These are phyloP conservation scores for Acanthochromis polyacanthus DNA, from an alignment of 2,113 vertebrate species.

Conservation along the genomic window DNA sequence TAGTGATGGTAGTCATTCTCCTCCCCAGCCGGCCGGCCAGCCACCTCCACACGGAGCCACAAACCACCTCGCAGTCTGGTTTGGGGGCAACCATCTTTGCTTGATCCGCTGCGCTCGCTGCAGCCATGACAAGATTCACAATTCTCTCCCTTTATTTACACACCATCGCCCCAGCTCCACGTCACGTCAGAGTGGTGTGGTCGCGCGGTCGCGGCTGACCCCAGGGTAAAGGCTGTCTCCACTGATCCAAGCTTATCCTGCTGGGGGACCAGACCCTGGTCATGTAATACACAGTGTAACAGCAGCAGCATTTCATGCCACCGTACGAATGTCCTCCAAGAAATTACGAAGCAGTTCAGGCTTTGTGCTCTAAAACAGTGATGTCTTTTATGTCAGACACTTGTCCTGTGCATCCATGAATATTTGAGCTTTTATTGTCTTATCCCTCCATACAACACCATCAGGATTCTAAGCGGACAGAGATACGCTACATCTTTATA, in stretches of 20 bases:
- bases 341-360: conserved; percentile 33
- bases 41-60: conserved; percentile 62
- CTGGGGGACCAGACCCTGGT: conserved; percentile 83
- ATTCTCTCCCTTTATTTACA: conserved; percentile 95
- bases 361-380: neutral
- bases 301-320: conserved; percentile 75
- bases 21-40: conserved; percentile 58
- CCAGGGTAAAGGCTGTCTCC: conserved; percentile 92
- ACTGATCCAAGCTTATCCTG: conserved; percentile 89
- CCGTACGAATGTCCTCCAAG: conserved; percentile 77
- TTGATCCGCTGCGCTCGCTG: conserved; percentile 89
- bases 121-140: conserved; percentile 91
- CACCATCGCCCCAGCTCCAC: conserved; percentile 93
- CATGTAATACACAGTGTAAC: conserved; percentile 79
- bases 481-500: conserved; percentile 34
- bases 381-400: neutral
- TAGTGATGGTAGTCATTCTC: conserved; percentile 72
- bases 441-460: conserved; percentile 2
- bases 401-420: neutral
- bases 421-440: conserved; percentile 13
- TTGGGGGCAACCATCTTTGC: conserved; percentile 93
- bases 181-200: conserved; percentile 89
- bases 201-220: conserved; percentile 89
- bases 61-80: conserved; percentile 89
- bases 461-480: conserved; percentile 4